Evolutionary conservation across 2,888 invertebrate species (phyloP).

Genomic region (Mythimna loreyi): DNA sequence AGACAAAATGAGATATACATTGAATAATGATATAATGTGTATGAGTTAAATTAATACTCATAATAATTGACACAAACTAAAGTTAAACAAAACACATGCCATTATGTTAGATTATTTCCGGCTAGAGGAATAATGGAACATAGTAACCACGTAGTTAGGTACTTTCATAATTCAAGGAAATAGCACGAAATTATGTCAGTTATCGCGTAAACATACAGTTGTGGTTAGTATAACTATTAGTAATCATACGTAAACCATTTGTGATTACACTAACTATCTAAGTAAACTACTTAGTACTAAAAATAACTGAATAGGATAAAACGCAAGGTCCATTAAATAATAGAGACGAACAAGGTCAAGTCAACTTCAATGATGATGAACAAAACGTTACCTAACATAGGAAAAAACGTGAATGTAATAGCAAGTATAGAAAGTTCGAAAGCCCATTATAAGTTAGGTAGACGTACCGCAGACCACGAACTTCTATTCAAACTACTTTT

Average conservation of each 20-base stretch:
- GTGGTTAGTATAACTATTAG: slow-evolving; percentile 1
- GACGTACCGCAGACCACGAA: background rate
- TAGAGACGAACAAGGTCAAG: slow-evolving; percentile 1
- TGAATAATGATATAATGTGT: background rate
- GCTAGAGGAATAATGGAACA: background rate
- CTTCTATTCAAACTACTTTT: slow-evolving; percentile 18
- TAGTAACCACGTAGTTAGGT: background rate
- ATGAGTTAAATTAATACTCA: background rate
- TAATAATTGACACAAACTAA: background rate
- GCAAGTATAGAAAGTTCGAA: slow-evolving; percentile 30
- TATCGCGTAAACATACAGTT: background rate
- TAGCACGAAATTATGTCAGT: slow-evolving; percentile 22
- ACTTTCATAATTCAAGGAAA: slow-evolving; percentile 29
- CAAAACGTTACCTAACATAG: background rate
- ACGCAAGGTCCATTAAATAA: background rate
- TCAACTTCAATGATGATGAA: background rate
- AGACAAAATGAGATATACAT: background rate
- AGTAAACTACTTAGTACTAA: background rate
- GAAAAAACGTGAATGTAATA: background rate
- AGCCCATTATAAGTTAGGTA: slow-evolving; percentile 1
- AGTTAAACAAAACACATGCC: slow-evolving; percentile 7
- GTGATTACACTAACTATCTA: slow-evolving; percentile 11
- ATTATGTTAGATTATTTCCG: slow-evolving; percentile 43
- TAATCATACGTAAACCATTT: slow-evolving; percentile 11
- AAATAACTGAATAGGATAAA: background rate